A percentile compares a stretch with the other conserved stretches of the same genome.
These are phyloP conservation scores for Mormyrus proboscirostris DNA, from an alignment of 2,797 vertebrate species.

Conservation along the genomic window DNA sequence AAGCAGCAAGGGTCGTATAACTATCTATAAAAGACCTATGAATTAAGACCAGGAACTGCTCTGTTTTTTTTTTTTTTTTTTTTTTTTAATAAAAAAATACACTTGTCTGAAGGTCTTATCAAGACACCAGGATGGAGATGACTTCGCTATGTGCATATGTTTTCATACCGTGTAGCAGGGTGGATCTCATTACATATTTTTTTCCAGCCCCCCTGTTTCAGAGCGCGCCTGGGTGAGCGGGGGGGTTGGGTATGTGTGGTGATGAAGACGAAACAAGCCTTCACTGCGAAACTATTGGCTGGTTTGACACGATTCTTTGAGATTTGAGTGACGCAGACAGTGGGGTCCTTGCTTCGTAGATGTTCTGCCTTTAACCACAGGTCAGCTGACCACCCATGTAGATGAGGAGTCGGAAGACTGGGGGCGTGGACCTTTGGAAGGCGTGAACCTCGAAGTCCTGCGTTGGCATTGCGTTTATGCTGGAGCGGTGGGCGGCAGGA, in stretches of 20 bases:
- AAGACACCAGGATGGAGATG: neutral
- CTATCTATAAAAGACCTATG: neutral
- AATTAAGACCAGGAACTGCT: neutral
- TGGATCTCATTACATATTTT: slow-evolving; percentile 3
- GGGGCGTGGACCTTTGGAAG: neutral
- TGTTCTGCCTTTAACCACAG: neutral
- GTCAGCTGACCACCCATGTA: neutral
- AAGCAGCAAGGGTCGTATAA: neutral
- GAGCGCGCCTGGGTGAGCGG: neutral
- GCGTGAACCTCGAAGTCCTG: neutral
- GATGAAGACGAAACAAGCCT: neutral
- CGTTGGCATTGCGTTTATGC: neutral
- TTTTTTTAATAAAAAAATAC: neutral
- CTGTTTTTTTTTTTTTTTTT: neutral
- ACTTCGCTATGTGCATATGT: neutral
- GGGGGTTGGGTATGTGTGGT: neutral
- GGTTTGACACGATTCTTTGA: neutral
- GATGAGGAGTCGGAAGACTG: neutral
- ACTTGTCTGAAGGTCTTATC: neutral
- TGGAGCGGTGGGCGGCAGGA: neutral
- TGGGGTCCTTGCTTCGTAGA: neutral
- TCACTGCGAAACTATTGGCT: neutral
- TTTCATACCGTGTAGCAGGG: neutral
- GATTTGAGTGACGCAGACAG: neutral
- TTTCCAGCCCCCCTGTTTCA: neutral